These are phyloP conservation scores for Lasiommata megera DNA, from an alignment of 2,888 invertebrate species.

Conservation along the genomic window DNA sequence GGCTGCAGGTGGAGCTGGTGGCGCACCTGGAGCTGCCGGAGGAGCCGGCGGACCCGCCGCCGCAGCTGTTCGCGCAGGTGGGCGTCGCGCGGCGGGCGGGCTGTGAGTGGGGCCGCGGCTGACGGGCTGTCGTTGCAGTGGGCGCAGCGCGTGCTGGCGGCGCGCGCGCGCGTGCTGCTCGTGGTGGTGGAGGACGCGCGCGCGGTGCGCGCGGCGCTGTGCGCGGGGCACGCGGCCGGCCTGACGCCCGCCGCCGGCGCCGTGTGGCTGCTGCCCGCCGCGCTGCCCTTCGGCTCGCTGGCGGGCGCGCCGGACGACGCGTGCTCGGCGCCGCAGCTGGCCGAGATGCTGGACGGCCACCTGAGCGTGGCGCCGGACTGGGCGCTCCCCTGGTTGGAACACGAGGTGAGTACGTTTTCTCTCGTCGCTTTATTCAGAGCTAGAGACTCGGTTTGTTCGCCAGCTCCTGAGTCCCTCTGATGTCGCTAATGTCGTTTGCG, in stretches of 20 bases:
- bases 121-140: conserved; percentile 49
- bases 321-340: conserved; percentile 56
- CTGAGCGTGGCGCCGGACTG: conserved; percentile 52
- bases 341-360: conserved; percentile 45
- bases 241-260: conserved; percentile 87
- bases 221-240: conserved; percentile 87
- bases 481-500: too few species aligned
- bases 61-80: conserved; percentile 36
- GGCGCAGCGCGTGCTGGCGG: conserved; percentile 47
- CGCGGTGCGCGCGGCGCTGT: conserved; percentile 88
- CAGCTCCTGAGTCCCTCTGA: too few species aligned
- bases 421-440: too few species aligned
- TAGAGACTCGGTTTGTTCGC: too few species aligned
- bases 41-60: conserved; percentile 46
- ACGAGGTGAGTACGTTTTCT: not conserved
- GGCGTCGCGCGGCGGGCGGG: not conserved
- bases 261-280: conserved; percentile 92
- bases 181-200: conserved; percentile 89
- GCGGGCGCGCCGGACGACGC: conserved; percentile 80
- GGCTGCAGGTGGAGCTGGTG: conserved; percentile 46
- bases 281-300: conserved; percentile 86
- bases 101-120: conserved; percentile 41
- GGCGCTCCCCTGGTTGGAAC: conserved; percentile 44
- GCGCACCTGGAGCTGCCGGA: conserved; percentile 53
- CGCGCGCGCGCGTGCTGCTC: conserved; percentile 87